Conservation (phyloP, 2,888 invertebrate genomes). For the Schizaphis graminum region DNA sequence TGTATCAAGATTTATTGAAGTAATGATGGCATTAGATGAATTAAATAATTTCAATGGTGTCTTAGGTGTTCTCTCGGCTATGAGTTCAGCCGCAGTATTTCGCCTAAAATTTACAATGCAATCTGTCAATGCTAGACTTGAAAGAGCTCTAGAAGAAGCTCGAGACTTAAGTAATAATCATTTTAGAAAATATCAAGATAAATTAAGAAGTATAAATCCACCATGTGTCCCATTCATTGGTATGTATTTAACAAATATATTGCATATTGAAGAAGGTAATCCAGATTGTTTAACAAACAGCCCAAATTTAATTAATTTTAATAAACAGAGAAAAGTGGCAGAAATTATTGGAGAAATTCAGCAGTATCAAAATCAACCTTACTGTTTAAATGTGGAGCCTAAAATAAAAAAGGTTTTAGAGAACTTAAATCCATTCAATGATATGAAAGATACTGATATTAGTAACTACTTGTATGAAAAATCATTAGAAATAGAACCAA, state of each 20-base stretch:
- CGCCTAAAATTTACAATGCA: conserved; percentile 86
- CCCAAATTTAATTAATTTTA: conserved; percentile 91
- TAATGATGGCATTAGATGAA: conserved; percentile 94
- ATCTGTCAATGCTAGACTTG: conserved; percentile 79
- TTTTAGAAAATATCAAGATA: conserved; percentile 92
- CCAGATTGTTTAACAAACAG: conserved; percentile 83
- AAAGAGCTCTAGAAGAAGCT: conserved; percentile 88
- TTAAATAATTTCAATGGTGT: conserved; percentile 99
- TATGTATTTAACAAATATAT: conserved; percentile 87
- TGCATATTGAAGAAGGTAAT: conserved; percentile 97
- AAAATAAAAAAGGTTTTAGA: conserved; percentile 91
- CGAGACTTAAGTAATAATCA: conserved; percentile 90
- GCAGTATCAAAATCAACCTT: conserved; percentile 99
- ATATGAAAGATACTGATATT: conserved; percentile 88
- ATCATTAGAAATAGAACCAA: conserved; percentile 93
- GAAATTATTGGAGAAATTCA: conserved; percentile 98
- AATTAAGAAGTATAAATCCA: conserved; percentile 95
- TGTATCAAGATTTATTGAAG: conserved; percentile 90
- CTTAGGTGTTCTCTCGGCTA: conserved; percentile 91
- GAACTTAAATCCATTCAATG: conserved; percentile 88
- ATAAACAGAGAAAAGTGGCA: conserved; percentile 95
- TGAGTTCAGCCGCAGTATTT: conserved; percentile 92
- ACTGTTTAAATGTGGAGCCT: conserved; percentile 89
- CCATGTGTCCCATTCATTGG: conserved; percentile 98
- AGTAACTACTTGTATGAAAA: conserved; percentile 91